Evolutionary conservation across 2,797 vertebrate species (phyloP), one percentile per base, ranked within the genome.

Genomic region (Phoeniculus purpureus): DNA sequence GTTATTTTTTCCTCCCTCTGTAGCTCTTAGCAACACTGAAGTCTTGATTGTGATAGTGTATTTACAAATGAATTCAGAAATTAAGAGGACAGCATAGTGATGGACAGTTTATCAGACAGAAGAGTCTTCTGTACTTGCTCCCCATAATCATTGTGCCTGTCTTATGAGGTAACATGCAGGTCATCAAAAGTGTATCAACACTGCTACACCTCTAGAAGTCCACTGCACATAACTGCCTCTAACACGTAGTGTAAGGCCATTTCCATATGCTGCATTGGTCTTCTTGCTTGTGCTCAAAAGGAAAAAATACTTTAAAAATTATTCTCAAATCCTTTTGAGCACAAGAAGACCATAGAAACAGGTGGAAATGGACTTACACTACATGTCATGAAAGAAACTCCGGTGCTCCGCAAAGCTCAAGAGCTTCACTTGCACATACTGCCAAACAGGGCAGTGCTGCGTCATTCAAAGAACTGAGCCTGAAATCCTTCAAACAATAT

Each of bases 171-270:
- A 56, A 37, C 37, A 22, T 32, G 21, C 17, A 65, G 25, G 20
- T 32, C 40, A 64, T 51, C 26, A 29, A 27, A 55, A 56, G 15
- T 8, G 5, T 75, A 34, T 55, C 56, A 67, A 17, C n/a, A 29
- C 25, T 26, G 32, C 43, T 34, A 45, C 34, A 56, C 15, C 15
- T n/a, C 55, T 55, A 50, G 22, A 48, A 81, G 68, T n/a, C 11
- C 29, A 62, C 29, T 61, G 20, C 0, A 0, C 10, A 4, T 23
- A 47, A 16, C 5, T 6, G 10, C 22, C 7, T 7, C 12, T 2
- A 43, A 34, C 15, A 45, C 6, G 32, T 45, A 54, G 47, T 17
- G 15, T 32, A 13, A 60, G 60, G 29, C 13, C 37, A 55, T 67
- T 32, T 61, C 31, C 14, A 15, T 29, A 14, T 8, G 3, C 10